phyloP scores from a whole-genome alignment of 2,113 vertebrate species.

The Sphaerodactylus townsendi region DNA sequence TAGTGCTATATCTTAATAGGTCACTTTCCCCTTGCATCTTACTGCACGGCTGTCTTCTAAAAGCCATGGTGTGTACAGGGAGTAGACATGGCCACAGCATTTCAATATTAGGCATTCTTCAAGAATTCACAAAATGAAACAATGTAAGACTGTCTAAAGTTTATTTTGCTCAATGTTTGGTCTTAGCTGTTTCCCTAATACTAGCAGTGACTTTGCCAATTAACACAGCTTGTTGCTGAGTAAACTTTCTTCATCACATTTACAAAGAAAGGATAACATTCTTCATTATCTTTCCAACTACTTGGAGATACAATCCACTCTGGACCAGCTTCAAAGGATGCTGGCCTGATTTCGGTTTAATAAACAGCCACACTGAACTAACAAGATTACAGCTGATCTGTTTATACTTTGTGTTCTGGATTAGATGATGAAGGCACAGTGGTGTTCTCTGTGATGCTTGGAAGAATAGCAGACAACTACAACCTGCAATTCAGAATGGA shows the following conservation, averaged over 20 bases:
- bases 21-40: not conserved
- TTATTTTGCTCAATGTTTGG: not conserved
- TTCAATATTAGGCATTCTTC: not conserved
- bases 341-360: conserved; percentile 50
- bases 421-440: conserved; percentile 6
- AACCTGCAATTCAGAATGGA: not conserved
- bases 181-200: conserved; percentile 2
- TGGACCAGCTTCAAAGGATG: conserved; percentile 57
- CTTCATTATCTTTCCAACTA: conserved; percentile 28
- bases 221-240: conserved; percentile 25
- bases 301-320: conserved; percentile 33
- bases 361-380: conserved; percentile 50
- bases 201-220: conserved; percentile 21
- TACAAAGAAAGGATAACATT: conserved; percentile 28
- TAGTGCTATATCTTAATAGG: not conserved
- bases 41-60: not conserved
- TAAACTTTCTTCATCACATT: conserved; percentile 30
- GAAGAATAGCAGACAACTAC: conserved; percentile 16
- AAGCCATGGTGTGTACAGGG: not conserved
- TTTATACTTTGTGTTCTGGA: conserved; percentile 44
- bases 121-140: not conserved
- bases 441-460: not conserved
- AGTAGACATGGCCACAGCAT: not conserved
- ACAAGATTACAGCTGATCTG: conserved; percentile 51
- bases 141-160: not conserved